These are phyloP conservation scores for Crax fasciolata DNA, from an alignment of 2,797 vertebrate species.

Conservation along the genomic window DNA sequence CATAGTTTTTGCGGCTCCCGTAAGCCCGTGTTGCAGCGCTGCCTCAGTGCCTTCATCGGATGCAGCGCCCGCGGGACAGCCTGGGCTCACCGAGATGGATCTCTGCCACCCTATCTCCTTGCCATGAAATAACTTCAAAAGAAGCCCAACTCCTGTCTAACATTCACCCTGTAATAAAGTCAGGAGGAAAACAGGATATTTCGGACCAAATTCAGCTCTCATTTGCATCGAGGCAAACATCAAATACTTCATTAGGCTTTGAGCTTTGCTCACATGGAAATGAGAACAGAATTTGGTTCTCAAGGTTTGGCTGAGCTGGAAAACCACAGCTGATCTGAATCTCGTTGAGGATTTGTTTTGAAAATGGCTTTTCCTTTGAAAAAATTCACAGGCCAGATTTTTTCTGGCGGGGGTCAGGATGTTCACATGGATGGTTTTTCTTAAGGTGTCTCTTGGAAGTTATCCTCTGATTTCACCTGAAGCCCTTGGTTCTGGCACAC, in stretches of 20 bases:
- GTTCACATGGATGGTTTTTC: not conserved
- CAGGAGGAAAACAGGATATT: constrained; percentile 23
- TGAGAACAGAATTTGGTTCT: not conserved
- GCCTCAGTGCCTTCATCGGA: not conserved
- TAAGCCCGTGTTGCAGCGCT: not conserved
- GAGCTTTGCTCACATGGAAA: constrained; percentile 5
- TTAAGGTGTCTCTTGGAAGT: not conserved
- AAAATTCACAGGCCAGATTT: not conserved
- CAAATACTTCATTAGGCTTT: constrained; percentile 15
- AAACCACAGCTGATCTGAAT: not conserved
- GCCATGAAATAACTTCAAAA: constrained; percentile 28
- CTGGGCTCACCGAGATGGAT: not conserved
- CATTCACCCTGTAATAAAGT: not conserved
- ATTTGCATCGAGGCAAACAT: not conserved
- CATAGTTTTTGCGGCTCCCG: not conserved
- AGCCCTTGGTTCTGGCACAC: rapidly evolving
- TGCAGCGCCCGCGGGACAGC: not conserved
- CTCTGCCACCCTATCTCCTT: not conserved
- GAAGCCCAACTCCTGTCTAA: not conserved
- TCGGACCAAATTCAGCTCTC: not conserved
- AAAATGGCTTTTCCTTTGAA: not conserved
- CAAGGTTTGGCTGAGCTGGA: not conserved
- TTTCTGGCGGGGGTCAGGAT: not conserved
- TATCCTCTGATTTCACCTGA: not conserved
- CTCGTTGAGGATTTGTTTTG: not conserved